Evolutionary conservation across 2,113 vertebrate species (phyloP).

Genomic region (Sarotherodon lohbergeri): DNA sequence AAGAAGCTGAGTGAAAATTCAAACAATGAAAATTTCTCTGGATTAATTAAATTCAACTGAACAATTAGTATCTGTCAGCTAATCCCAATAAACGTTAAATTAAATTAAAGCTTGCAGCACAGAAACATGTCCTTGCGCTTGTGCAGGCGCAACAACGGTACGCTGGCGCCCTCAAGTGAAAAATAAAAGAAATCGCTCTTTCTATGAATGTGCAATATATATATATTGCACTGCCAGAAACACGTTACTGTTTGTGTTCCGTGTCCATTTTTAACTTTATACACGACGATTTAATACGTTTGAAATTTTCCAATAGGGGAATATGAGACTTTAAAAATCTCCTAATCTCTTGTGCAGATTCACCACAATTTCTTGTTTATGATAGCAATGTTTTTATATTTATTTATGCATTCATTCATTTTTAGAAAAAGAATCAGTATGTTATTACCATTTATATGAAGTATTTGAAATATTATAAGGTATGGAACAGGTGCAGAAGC

Average conservation of each 20-base stretch:
- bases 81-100: not conserved
- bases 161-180: slow-evolving; percentile 48
- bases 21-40: not conserved
- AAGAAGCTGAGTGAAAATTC: fast-evolving
- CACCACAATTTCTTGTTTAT: not conserved
- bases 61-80: not conserved
- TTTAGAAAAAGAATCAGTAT: not conserved
- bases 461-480: not conserved
- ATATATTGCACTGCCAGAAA: not conserved
- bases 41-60: fast-evolving
- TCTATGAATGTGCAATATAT: not conserved
- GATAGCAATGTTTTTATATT: not conserved
- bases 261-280: not conserved
- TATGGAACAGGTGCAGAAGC: not conserved
- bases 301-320: not conserved
- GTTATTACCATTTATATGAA: not conserved
- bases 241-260: not conserved
- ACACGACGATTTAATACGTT: not conserved
- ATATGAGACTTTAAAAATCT: not conserved
- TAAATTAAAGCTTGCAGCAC: not conserved
- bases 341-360: not conserved
- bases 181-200: not conserved
- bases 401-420: not conserved
- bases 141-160: not conserved
- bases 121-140: fast-evolving